A percentile compares a stretch with the other conserved stretches of the same genome.
Evolutionary conservation across 2,797 vertebrate genomes (phyloP).

Genomic region (Poecilia gillii): DNA sequence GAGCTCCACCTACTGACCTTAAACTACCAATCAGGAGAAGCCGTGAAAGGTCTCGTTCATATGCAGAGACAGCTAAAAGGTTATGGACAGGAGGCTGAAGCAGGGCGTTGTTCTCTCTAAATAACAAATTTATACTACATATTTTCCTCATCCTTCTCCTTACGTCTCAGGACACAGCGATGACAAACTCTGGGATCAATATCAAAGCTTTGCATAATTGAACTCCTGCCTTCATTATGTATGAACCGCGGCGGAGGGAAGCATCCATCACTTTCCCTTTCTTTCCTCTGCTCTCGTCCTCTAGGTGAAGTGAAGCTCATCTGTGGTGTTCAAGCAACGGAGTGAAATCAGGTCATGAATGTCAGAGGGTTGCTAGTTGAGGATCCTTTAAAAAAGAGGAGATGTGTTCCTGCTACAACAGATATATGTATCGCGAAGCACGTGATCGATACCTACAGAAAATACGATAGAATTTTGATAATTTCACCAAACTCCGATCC

Average conservation of each 20-base stretch:
- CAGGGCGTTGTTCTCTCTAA: not conserved
- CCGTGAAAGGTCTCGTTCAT: not conserved
- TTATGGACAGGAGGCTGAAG: not conserved
- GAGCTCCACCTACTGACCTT: not conserved
- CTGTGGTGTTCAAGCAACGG: not conserved
- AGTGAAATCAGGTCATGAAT: not conserved
- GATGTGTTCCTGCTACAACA: not conserved
- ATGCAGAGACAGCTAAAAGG: not conserved
- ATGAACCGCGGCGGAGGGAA: constrained; percentile 55
- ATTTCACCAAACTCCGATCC: too few species aligned
- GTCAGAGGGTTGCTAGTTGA: not conserved
- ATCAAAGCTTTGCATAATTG: constrained; percentile 79
- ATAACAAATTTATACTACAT: not conserved
- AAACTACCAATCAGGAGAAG: constrained; percentile 25
- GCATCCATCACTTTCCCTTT: constrained; percentile 8
- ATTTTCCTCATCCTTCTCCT: constrained; percentile 18
- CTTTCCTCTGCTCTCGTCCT: not conserved
- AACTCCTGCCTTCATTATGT: constrained; percentile 74
- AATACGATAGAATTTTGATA: too few species aligned
- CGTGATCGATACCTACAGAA: too few species aligned
- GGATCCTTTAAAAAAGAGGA: not conserved
- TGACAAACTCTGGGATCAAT: constrained; percentile 70
- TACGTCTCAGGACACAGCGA: constrained; percentile 62
- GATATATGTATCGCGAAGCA: too few species aligned
- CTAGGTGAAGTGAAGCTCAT: constrained; percentile 9